Conservation (phyloP, 37 sponge, comb jelly and placozoan genomes). For the Oscarella lobularis region DNA sequence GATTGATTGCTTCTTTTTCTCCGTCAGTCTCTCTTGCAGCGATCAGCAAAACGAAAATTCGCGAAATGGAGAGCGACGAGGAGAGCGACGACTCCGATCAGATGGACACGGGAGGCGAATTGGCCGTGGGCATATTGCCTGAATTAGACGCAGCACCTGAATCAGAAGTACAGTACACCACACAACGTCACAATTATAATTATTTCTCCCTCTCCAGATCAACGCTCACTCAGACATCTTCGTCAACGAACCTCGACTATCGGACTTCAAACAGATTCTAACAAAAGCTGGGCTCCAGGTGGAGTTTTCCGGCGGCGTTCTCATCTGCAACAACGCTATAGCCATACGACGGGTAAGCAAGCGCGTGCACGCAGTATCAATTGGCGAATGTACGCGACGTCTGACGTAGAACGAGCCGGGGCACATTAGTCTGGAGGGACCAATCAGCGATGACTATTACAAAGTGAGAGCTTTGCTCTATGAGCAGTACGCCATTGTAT, state of each 20-base stretch:
- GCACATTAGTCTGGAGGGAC: conserved; percentile 76
- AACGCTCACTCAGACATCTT: conserved; percentile 68
- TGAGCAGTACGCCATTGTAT: conserved; percentile 94
- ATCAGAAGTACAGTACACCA: neutral
- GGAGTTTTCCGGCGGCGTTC: conserved; percentile 92
- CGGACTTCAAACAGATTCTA: conserved; percentile 91
- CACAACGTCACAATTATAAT: no score
- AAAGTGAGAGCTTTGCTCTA: conserved; percentile 75
- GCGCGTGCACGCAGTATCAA: no score
- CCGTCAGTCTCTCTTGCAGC: neutral
- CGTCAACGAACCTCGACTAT: conserved; percentile 94
- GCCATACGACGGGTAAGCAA: conserved; percentile 68
- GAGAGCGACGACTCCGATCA: neutral
- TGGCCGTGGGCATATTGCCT: neutral
- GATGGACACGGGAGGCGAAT: neutral
- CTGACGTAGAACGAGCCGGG: conserved; percentile 81
- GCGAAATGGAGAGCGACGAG: neutral
- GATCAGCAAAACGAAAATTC: neutral
- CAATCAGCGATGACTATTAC: conserved; percentile 91
- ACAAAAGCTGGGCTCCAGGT: conserved; percentile 90
- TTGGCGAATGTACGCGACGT: no score
- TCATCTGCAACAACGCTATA: conserved; percentile 78
- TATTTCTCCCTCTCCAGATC: conserved; percentile 17
- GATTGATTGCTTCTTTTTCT: no score
- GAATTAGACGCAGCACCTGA: neutral